Evolutionary conservation across 1,140 invertebrate species (phyloP), one percentile per base, ranked within the genome.

Genomic region (Helicorthomorpha holstii): DNA sequence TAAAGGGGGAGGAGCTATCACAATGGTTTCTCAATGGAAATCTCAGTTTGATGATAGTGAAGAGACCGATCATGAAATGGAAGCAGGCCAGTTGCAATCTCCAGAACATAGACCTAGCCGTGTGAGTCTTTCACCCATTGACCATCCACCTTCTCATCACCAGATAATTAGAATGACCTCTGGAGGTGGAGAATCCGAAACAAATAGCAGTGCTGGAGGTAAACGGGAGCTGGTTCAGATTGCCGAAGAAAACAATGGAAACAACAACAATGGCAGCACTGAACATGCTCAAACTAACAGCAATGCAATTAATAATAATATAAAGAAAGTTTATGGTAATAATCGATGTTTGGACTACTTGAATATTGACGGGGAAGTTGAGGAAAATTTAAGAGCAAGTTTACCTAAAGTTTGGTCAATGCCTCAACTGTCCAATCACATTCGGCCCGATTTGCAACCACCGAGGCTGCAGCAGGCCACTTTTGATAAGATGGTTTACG

Each of bases 41-140:
- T 90, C 85, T 1, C 86, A 91, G 62, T 92, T 93, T 62, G 87
- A 92, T 63, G 88, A 93, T 63, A 90, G 86, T 0, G 88, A 92
- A 34, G 85, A 88, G 61, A 87, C 85, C 0, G 87, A 93, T 65
- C 88, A 91, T 64, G 86, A 92, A 64, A 87, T 85, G 83, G 87
- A 87, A 64, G 82, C 81, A 49, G 86, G 90, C 54, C 75, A 78
- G 57, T 62, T 79, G 25, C 76, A 78, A 54, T 81, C 79, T 62
- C 80, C 80, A 0, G 80, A 82, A 57, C 79, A 82, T 54, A 12
- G 49, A 22, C 7, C 19, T 29, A 29, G 34, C 54, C 53, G 56
- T 48, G 50, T 23, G 45, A 46, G 51, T 51, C 56, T 29, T 48
- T 42, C 38, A 53, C 50, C 22, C 51, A 53, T 46, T 51, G 52